phyloP scores from a whole-genome alignment of 2,113 vertebrate genomes.

The Hyperopisus bebe region DNA sequence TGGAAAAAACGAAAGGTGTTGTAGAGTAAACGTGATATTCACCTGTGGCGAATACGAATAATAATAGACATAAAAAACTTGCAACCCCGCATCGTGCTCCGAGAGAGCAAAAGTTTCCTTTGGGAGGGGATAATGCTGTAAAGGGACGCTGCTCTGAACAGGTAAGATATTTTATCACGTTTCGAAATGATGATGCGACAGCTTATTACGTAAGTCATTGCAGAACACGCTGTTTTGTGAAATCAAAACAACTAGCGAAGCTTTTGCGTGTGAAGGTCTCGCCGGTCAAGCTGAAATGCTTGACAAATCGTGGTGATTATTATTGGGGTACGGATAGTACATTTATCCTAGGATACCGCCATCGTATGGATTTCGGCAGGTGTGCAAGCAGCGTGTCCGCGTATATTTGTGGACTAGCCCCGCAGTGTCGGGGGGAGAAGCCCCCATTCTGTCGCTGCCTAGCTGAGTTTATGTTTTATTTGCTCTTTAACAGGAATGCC shows the following conservation, averaged over 20 bases:
- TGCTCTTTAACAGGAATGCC: conserved; percentile 4
- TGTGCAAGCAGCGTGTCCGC: neutral
- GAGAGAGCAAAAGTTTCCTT: conserved; percentile 58
- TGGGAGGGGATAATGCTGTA: conserved; percentile 51
- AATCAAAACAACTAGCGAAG: neutral
- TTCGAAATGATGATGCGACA: conserved; percentile 24
- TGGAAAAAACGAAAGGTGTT: conserved; percentile 25
- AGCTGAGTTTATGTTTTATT: neutral
- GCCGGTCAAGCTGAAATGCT: neutral
- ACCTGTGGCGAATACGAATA: conserved; percentile 33
- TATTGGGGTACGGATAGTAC: neutral
- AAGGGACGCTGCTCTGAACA: conserved; percentile 42
- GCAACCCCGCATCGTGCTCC: conserved; percentile 24
- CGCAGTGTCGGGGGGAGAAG: neutral
- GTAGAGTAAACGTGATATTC: conserved; percentile 16
- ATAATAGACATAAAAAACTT: conserved; percentile 41
- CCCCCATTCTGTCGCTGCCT: neutral
- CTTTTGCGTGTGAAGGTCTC: neutral
- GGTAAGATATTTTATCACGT: conserved; percentile 49
- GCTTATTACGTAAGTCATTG: conserved; percentile 11
- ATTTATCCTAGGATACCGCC: neutral
- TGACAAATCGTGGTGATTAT: neutral
- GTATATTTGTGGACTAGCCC: neutral
- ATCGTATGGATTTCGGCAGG: neutral
- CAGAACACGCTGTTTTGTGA: neutral